These are phyloP conservation scores for Limnephilus lunatus DNA, from an alignment of 2,888 invertebrate genomes.

Conservation along the genomic window DNA sequence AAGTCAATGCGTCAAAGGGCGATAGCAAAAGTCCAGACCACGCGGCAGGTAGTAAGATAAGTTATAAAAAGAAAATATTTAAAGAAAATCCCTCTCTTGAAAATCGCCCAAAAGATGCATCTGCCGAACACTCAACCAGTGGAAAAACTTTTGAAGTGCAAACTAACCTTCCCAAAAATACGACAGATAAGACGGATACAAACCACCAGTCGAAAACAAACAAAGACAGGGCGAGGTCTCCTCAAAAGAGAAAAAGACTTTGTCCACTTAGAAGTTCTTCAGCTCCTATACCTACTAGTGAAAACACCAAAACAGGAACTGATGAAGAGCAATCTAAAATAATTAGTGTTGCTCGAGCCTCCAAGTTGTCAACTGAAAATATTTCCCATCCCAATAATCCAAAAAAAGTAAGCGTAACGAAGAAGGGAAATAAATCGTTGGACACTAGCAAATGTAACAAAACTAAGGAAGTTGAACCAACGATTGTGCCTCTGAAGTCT, in stretches of 20 bases:
- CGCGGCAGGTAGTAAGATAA: constrained; percentile 14
- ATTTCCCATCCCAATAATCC: neutral
- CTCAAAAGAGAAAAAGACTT: constrained; percentile 61
- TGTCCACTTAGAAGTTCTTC: constrained; percentile 62
- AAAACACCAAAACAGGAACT: constrained; percentile 27
- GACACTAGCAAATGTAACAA: constrained; percentile 6
- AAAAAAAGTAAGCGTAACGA: constrained; percentile 39
- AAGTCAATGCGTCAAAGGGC: neutral
- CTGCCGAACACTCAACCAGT: neutral
- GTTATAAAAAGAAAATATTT: constrained; percentile 20
- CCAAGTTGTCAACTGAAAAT: constrained; percentile 51
- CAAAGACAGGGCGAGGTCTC: constrained; percentile 62
- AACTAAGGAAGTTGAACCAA: constrained; percentile 51
- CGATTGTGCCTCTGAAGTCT: neutral
- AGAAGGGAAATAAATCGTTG: constrained; percentile 43
- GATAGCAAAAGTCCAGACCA: neutral
- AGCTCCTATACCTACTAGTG: constrained; percentile 58
- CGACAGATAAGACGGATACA: constrained; percentile 7
- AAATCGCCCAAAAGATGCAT: neutral
- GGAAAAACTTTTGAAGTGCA: neutral
- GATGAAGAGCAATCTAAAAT: constrained; percentile 34
- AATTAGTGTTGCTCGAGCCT: neutral
- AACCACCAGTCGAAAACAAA: constrained; percentile 33
- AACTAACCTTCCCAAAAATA: neutral
- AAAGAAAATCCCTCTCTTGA: neutral